These are phyloP conservation scores for Halesus radiatus DNA, from an alignment of 1,140 invertebrate species.

Conservation along the genomic window DNA sequence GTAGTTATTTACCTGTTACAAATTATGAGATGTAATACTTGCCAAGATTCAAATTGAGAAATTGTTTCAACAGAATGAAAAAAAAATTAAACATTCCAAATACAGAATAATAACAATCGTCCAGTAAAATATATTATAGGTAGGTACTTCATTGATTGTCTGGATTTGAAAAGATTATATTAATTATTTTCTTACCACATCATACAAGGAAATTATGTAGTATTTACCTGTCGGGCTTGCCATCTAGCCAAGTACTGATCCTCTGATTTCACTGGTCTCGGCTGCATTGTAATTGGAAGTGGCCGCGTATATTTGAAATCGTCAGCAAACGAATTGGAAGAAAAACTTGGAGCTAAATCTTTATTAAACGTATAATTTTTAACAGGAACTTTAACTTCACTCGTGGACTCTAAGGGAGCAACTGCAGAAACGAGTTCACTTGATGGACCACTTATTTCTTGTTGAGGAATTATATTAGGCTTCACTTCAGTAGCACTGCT, in stretches of 20 bases:
- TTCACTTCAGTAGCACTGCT: neutral
- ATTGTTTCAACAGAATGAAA: no score
- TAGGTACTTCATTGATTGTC: no score
- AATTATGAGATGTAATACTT: no score
- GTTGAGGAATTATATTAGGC: neutral
- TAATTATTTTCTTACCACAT: no score
- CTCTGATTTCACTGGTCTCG: slow-evolving; percentile 59
- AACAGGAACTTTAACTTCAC: slow-evolving; percentile 4
- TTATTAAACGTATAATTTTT: slow-evolving; percentile 4
- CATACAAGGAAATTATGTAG: no score
- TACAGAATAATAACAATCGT: no score
- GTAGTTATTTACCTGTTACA: no score
- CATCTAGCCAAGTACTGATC: slow-evolving; percentile 73
- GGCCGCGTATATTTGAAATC: neutral
- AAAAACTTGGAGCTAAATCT: slow-evolving; percentile 1
- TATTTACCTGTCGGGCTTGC: slow-evolving; percentile 77
- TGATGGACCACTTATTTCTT: slow-evolving; percentile 4
- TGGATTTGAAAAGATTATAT: no score
- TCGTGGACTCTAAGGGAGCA: neutral
- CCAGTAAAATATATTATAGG: no score
- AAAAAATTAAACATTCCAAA: no score
- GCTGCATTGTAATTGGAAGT: neutral
- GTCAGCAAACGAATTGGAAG: neutral
- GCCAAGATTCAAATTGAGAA: no score
- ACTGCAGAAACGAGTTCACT: neutral